A percentile compares a stretch with the other conserved stretches of the same genome.
Conservation (phyloP, 35 echinoderm and acorn worm genomes). For the Heliocidaris erythrogramma region DNA sequence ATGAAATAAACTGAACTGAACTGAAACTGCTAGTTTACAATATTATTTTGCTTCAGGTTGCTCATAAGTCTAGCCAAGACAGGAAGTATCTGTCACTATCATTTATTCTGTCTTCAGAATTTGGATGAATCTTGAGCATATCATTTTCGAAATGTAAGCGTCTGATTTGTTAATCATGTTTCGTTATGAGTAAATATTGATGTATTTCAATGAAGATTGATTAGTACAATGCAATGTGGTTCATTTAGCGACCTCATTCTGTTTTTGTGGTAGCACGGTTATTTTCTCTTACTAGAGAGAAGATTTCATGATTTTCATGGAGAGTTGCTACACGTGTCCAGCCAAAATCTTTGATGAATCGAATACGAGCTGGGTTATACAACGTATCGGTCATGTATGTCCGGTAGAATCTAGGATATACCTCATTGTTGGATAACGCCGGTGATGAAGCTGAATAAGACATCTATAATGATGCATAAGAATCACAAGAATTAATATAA, state of each 20-base stretch:
- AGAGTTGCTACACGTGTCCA: slow-evolving; percentile 76
- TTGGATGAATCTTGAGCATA: too few species aligned
- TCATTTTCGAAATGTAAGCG: too few species aligned
- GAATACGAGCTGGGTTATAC: slow-evolving; percentile 69
- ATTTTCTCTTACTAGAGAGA: slow-evolving; percentile 61
- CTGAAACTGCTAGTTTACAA: too few species aligned
- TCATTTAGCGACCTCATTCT: neutral
- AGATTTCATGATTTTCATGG: slow-evolving; percentile 73
- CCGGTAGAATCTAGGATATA: slow-evolving; percentile 70
- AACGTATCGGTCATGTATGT: slow-evolving; percentile 67
- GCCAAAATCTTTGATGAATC: slow-evolving; percentile 55
- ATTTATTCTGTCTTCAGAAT: too few species aligned
- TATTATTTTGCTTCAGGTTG: too few species aligned
- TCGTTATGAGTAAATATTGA: too few species aligned
- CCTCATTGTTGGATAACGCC: slow-evolving; percentile 60
- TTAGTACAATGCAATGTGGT: neutral
- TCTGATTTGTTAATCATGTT: too few species aligned
- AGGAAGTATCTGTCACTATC: too few species aligned
- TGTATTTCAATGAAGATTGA: neutral
- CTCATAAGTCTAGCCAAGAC: too few species aligned
- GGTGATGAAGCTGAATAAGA: slow-evolving; percentile 71
- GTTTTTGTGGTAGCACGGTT: neutral
- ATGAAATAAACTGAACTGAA: too few species aligned
- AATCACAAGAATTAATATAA: neutral
- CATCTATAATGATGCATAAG: slow-evolving; percentile 34